Base-by-base conservation (phyloP, 1,140 invertebrate species). In the Pseudomyrmex concolor region DNA sequence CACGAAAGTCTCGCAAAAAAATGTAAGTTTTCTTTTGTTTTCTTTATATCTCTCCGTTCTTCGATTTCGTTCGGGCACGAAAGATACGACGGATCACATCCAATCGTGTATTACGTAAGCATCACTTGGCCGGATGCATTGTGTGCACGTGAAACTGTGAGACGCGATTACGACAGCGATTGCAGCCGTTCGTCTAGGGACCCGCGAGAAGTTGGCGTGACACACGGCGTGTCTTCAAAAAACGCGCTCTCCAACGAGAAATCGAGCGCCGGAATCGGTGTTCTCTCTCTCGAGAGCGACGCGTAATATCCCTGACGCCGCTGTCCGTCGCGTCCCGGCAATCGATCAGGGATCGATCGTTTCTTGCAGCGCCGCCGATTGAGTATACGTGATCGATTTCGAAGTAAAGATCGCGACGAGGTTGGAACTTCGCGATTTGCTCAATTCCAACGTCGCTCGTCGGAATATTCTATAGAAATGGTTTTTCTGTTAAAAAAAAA, bases 311-410 rank as follows among this genome's bases (percentile, higher is more conserved):
- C 54, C 50, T 10, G 63, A 67, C 74, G 74, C 17, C 59, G 63
- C 15, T 48, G 67, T n/a, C 48, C 67, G 22, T n/a, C 51, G 51
- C 67, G 45, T 13, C 19, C 13, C 72, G 22, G 15, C 55, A 55
- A 34, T 17, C 43, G 10, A 5, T 15, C 45, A 25, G 74, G 2
- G 68, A 71, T 72, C 68, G 68, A 73, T 73, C 68, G 55, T 67
- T 85, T 85, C 68, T 85, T 70, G 19, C 54, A 34, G 34, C 34
- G 3, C 43, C 13, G 43, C 43, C 13, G 25, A 34, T 12, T 12
- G 50, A 59, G 51, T 71, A 63, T 84, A 85, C 84, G 82, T 85
- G 81, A 85, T 85, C 63, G 57, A 84, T 59, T 17, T 22, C 60
- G 71, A 84, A 15, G 55, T 54, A 67, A 85, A 82, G 70, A 83